Percentiles rank a stretch among this genome's conserved stretches.
Conservation (phyloP, 2,113 vertebrate species). For the Serinus canaria region DNA sequence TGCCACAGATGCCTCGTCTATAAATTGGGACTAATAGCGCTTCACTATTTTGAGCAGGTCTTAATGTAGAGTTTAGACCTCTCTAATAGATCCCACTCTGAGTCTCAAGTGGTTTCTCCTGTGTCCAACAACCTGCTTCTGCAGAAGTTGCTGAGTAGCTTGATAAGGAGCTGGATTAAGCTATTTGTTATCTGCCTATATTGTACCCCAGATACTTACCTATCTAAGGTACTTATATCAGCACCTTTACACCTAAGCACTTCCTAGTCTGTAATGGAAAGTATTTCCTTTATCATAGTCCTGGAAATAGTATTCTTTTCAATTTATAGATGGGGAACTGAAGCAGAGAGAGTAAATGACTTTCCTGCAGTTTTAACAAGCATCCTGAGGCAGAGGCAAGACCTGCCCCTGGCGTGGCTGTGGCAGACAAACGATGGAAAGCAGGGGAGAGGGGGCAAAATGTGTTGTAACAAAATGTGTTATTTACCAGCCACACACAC, state of each 20-base stretch:
- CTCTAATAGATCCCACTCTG: slow-evolving; percentile 39
- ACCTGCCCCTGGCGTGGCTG: not conserved
- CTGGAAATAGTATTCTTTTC: slow-evolving; percentile 50
- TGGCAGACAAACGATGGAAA: fast-evolving
- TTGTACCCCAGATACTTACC: slow-evolving; percentile 58
- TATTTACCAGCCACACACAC: not conserved
- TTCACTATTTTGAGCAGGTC: slow-evolving; percentile 30
- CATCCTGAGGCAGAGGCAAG: not conserved
- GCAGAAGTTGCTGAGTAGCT: slow-evolving; percentile 48
- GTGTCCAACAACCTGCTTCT: slow-evolving; percentile 35
- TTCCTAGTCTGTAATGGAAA: slow-evolving; percentile 42
- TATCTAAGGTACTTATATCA: slow-evolving; percentile 55
- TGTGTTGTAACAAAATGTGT: not conserved
- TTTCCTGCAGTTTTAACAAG: slow-evolving; percentile 5
- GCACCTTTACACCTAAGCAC: slow-evolving; percentile 41
- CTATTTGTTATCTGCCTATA: slow-evolving; percentile 52
- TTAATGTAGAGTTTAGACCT: slow-evolving; percentile 48
- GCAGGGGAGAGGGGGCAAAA: fast-evolving
- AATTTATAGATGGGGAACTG: not conserved
- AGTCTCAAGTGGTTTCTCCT: slow-evolving; percentile 43
- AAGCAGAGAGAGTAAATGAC: not conserved
- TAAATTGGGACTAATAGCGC: slow-evolving; percentile 56
- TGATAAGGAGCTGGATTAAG: slow-evolving; percentile 58
- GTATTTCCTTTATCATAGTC: slow-evolving; percentile 53
- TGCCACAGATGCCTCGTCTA: not conserved